Conservation (phyloP, 2,888 invertebrate species). For the Cosmorhoe ocellata region DNA sequence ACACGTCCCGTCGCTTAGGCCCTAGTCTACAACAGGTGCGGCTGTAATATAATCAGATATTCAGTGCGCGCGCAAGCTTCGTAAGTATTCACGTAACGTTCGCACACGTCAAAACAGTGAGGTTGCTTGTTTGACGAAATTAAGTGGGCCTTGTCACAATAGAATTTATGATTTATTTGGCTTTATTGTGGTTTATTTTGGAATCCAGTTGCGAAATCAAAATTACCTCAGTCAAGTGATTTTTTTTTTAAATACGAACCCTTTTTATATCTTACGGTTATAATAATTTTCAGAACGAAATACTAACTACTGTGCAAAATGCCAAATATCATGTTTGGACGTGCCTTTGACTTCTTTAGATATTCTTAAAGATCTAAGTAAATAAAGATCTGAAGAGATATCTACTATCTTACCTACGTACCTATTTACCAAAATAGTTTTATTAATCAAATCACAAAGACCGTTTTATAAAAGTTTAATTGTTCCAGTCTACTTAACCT, state of each 20-base stretch:
- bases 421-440: too few relatives aligned
- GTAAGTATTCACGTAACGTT: slow-evolving; percentile 31
- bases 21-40: slow-evolving; percentile 51
- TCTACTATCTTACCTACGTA: too few relatives aligned
- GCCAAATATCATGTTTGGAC: too few relatives aligned
- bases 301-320: too few relatives aligned
- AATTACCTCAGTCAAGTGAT: neutral
- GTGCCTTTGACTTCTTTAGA: too few relatives aligned
- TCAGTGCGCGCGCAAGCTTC: slow-evolving; percentile 50
- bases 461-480: too few relatives aligned
- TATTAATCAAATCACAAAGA: too few relatives aligned
- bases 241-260: too few relatives aligned
- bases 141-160: slow-evolving; percentile 51
- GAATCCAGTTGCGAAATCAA: neutral
- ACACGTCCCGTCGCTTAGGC: neutral
- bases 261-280: neutral
- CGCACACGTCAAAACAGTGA: slow-evolving; percentile 57
- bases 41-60: slow-evolving; percentile 57
- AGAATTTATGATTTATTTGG: slow-evolving; percentile 51
- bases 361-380: too few relatives aligned
- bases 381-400: too few relatives aligned
- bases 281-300: too few relatives aligned
- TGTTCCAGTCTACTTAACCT: too few relatives aligned
- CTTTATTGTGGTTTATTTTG: neutral
- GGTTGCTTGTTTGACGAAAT: slow-evolving; percentile 61